phyloP scores from a whole-genome alignment of 2,113 vertebrate species.

The Archilochus colubris region DNA sequence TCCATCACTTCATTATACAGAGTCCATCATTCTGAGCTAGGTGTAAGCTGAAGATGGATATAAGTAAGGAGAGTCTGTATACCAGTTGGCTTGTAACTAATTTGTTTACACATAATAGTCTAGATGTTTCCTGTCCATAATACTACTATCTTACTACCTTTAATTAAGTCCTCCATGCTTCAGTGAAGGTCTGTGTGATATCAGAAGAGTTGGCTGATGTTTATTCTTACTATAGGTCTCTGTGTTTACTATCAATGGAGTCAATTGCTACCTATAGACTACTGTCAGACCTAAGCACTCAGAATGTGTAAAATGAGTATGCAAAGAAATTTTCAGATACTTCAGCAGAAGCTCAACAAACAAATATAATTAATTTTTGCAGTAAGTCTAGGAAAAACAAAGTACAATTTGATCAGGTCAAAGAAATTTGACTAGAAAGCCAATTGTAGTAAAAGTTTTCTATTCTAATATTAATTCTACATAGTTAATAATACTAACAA shows the following conservation, averaged over 20 bases:
- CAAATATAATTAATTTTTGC: background rate
- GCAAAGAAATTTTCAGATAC: background rate
- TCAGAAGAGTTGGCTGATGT: background rate
- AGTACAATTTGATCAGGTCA: background rate
- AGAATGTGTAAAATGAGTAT: background rate
- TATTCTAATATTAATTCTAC: background rate
- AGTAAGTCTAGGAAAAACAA: background rate
- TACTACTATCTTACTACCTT: background rate
- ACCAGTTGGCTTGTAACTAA: background rate
- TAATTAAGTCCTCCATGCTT: background rate
- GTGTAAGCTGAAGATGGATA: background rate
- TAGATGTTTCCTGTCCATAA: background rate
- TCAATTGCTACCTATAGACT: background rate
- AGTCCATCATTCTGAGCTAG: background rate
- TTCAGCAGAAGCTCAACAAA: background rate
- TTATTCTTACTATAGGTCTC: background rate
- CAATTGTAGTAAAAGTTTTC: background rate
- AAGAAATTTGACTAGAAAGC: background rate
- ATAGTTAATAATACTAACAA: background rate
- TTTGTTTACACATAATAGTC: background rate
- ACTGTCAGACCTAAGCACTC: background rate
- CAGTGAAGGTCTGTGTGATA: background rate
- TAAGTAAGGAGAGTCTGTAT: background rate
- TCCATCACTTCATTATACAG: background rate
- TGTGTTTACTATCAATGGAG: background rate